Evolutionary conservation across 2,888 invertebrate genomes (phyloP), one percentile per base, ranked within the genome.

Genomic region (Pristionchus arcanus): DNA sequence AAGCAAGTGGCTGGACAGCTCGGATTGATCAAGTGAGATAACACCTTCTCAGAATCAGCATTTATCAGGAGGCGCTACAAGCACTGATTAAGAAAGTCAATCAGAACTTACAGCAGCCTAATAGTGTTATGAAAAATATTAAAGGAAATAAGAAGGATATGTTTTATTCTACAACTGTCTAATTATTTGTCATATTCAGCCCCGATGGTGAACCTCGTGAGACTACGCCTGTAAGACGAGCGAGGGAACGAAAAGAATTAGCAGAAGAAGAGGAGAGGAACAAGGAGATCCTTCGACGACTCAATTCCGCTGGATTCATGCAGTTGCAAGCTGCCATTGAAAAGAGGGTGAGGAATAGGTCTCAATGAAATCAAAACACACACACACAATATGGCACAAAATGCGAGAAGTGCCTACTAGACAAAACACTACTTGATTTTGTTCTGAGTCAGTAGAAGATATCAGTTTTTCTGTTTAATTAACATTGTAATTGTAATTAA

Each of bases 121-220:
- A n/a, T n/a, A n/a, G n/a, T n/a, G n/a, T n/a, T n/a, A n/a, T n/a
- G n/a, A n/a, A n/a, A n/a, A n/a, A n/a, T n/a, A n/a, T n/a, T n/a
- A n/a, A n/a, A n/a, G n/a, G n/a, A n/a, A n/a, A n/a, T n/a, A n/a
- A n/a, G n/a, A n/a, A n/a, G n/a, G n/a, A n/a, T n/a, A n/a, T n/a
- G n/a, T n/a, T n/a, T 49, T 11, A 49, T 49, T 9, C 11, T 49
- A 13, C 42, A 49, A 49, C 11, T 71, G 31, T n/a, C 19, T 11
- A 74, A 19, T 15, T 15, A 74, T n/a, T 19, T 5, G 5, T 77
- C 7, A 15, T n/a, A n/a, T 81, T 42, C 28, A 81, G 81, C 15
- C 81, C 81, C 81, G 81, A 81, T 53, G 81, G 81, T 15, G 34
- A 81, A 28, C 81, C 81, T 49, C 81, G 81, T 2, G 42, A 49